Evolutionary conservation across 2,888 invertebrate genomes (phyloP).

Genomic region (Drosophila limbata): DNA sequence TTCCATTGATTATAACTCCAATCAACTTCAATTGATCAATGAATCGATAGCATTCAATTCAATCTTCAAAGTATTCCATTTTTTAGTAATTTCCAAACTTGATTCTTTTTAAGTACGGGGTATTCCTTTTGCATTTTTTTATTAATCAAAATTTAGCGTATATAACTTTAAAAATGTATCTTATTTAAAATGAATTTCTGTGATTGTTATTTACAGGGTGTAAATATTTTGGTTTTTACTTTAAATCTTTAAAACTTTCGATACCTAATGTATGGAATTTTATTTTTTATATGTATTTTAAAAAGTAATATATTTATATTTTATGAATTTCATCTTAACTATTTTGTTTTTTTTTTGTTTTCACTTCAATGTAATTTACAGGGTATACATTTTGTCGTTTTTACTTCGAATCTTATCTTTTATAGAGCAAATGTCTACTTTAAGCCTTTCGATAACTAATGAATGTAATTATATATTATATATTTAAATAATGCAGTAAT

Average conservation of each 20-base stretch:
- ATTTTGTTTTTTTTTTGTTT: too few species aligned
- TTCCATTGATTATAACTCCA: constrained; percentile 32
- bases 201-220: too few species aligned
- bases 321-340: too few species aligned
- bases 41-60: constrained; percentile 19
- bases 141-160: neutral
- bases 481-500: constrained; percentile 4
- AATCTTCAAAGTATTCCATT: too few species aligned
- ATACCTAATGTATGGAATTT: too few species aligned
- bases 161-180: neutral
- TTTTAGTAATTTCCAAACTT: too few species aligned
- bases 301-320: too few species aligned
- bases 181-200: too few species aligned
- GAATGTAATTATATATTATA: neutral
- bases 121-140: neutral
- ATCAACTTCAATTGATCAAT: constrained; percentile 45
- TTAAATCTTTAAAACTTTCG: too few species aligned
- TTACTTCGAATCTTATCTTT: neutral
- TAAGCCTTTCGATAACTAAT: neutral
- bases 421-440: neutral
- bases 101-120: neutral
- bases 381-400: too few species aligned
- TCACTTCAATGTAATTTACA: neutral
- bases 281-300: too few species aligned
- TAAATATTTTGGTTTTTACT: too few species aligned